Conservation (phyloP, 2,888 invertebrate species). For the Ecliptopera silaceata region DNA sequence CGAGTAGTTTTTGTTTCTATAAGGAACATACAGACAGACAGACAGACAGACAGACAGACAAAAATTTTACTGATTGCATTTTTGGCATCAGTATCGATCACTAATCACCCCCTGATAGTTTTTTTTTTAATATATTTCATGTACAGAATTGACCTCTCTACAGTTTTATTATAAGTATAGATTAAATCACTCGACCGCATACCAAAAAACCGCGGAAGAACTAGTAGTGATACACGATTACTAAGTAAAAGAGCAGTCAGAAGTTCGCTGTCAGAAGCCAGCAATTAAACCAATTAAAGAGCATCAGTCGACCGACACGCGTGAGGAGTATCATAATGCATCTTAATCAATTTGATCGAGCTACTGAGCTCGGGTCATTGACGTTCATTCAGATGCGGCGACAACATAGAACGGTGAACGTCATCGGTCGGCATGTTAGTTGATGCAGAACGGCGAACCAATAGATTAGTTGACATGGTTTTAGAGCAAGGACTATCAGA, state of each 20-base stretch:
- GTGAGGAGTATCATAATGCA: conserved; percentile 68
- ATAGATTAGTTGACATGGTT: too few relatives aligned
- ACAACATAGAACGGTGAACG: conserved; percentile 19
- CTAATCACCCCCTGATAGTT: too few relatives aligned
- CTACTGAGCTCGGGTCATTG: conserved; percentile 63
- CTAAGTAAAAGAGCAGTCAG: conserved; percentile 6
- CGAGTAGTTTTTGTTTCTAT: too few relatives aligned
- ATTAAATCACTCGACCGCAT: conserved; percentile 16
- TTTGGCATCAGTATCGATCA: too few relatives aligned
- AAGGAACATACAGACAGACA: too few relatives aligned
- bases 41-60: too few relatives aligned
- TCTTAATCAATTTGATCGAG: conserved; percentile 73
- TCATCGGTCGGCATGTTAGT: neutral
- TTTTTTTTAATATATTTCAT: too few relatives aligned
- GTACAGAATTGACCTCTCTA: too few relatives aligned
- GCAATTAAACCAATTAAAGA: conserved; percentile 75
- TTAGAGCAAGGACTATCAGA: too few relatives aligned
- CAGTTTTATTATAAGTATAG: too few relatives aligned
- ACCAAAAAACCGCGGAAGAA: neutral
- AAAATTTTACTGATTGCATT: too few relatives aligned
- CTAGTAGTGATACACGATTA: neutral
- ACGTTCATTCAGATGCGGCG: conserved; percentile 38
- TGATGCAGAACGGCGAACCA: conserved; percentile 8
- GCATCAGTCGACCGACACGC: conserved; percentile 60
- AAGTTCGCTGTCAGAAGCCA: conserved; percentile 26